Conservation (phyloP, 1,140 invertebrate species). For the Euura saliciscinereae region DNA sequence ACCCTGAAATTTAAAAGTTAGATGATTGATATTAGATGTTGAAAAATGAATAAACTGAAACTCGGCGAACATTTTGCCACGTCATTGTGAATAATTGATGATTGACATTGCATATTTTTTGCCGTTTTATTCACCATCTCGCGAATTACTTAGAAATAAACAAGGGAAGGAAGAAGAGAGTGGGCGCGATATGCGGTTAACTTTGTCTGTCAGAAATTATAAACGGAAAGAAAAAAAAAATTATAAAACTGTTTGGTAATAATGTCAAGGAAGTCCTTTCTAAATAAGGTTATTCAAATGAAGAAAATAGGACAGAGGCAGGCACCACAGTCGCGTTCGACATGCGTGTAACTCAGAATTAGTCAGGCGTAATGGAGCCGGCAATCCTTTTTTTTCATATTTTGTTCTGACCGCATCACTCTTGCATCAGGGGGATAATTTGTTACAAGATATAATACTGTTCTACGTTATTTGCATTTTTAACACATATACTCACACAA, state of each 20-base stretch:
- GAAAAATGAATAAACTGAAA: too few relatives aligned
- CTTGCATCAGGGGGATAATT: neutral
- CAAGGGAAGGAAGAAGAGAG: too few relatives aligned
- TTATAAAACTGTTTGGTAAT: neutral
- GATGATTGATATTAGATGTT: too few relatives aligned
- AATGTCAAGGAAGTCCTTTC: constrained; percentile 5
- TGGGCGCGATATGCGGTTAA: too few relatives aligned
- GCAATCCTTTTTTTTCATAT: neutral
- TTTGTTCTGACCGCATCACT: neutral
- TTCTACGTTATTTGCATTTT: neutral
- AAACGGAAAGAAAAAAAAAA: too few relatives aligned
- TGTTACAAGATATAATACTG: neutral
- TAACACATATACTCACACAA: neutral
- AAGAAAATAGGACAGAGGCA: neutral
- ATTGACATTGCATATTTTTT: too few relatives aligned
- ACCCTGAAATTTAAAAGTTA: too few relatives aligned
- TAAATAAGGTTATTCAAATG: constrained; percentile 1
- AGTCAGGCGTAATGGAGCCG: neutral
- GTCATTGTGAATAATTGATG: too few relatives aligned
- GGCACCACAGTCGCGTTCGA: neutral
- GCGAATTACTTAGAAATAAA: too few relatives aligned
- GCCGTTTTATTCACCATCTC: too few relatives aligned
- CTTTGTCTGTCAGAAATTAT: too few relatives aligned
- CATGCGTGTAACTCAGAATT: neutral
- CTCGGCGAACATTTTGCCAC: too few relatives aligned